phyloP scores from a whole-genome alignment of 1,140 invertebrate genomes.

The Ceratitis capitata region DNA sequence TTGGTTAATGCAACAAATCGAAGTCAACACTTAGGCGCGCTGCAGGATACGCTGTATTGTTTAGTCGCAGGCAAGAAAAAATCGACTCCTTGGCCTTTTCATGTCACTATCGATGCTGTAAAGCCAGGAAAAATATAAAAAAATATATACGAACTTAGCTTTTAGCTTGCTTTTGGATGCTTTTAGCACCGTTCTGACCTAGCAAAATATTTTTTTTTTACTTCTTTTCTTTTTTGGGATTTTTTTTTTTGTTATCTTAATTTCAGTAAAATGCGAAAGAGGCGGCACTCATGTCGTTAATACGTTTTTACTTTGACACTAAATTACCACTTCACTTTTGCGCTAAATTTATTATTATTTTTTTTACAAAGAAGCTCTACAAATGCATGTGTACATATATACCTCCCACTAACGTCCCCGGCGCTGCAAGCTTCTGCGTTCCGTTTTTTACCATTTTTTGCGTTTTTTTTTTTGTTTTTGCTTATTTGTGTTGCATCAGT shows the following conservation, averaged over 20 bases:
- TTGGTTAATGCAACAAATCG: constrained; percentile 29
- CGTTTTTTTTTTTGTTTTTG: too few species aligned
- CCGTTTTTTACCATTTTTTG: not conserved
- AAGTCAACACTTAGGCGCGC: constrained; percentile 37
- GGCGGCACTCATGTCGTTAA: constrained; percentile 32
- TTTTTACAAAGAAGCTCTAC: not conserved
- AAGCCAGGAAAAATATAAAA: too few species aligned
- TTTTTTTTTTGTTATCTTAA: not conserved
- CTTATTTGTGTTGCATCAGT: constrained; percentile 55
- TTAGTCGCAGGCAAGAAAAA: not conserved
- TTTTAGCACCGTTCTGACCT: not conserved
- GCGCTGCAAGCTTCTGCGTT: not conserved
- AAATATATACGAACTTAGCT: too few species aligned
- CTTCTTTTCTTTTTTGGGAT: not conserved
- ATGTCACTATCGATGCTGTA: not conserved
- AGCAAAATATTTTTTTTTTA: not conserved
- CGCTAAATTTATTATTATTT: not conserved
- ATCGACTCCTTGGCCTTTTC: not conserved
- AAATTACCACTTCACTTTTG: not conserved
- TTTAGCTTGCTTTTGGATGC: too few species aligned
- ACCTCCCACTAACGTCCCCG: not conserved
- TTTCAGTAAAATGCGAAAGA: not conserved
- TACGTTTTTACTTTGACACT: not conserved
- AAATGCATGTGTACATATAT: not conserved
- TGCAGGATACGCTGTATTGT: not conserved